Conservation (phyloP, 1,140 invertebrate genomes). For the Zaprionus africanus region DNA sequence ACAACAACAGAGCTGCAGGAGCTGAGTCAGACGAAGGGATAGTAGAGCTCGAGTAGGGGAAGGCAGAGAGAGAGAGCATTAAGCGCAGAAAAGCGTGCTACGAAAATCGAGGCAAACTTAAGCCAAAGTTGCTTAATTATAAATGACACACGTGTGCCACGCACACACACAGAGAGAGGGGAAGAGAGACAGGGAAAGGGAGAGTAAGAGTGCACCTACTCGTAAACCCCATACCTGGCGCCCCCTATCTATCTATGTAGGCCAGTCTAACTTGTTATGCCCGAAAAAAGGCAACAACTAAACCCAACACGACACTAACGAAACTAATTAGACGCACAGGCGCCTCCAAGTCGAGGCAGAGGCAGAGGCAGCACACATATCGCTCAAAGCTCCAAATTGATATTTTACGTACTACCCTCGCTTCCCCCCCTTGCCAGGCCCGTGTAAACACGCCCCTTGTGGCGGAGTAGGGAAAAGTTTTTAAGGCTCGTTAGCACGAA, state of each 20-base stretch:
- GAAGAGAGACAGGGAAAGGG: background rate
- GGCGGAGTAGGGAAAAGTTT: constrained; percentile 59
- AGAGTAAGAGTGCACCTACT: background rate
- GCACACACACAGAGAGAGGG: background rate
- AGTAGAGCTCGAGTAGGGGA: background rate
- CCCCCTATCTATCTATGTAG: constrained; percentile 61
- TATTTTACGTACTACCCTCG: constrained; percentile 64
- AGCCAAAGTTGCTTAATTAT: constrained; percentile 80
- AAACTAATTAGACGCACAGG: constrained; percentile 77
- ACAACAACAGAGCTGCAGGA: constrained; percentile 35
- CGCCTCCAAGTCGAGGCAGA: constrained; percentile 62
- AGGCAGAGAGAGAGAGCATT: constrained; percentile 40
- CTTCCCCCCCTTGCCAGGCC: background rate
- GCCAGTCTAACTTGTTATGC: constrained; percentile 46
- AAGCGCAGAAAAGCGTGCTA: constrained; percentile 73
- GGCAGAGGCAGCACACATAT: constrained; percentile 50
- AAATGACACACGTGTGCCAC: constrained; percentile 74
- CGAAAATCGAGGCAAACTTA: constrained; percentile 60
- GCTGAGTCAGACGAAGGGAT: constrained; percentile 2
- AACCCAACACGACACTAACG: constrained; percentile 69
- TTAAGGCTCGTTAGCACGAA: constrained; percentile 83
- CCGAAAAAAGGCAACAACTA: constrained; percentile 29
- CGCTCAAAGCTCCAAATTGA: constrained; percentile 81
- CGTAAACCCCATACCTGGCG: background rate
- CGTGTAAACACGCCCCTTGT: constrained; percentile 43